Evolutionary conservation across 1,140 invertebrate species (phyloP).

Genomic region (Bombyx mori): ASM3026992v2 NC_085128.1:15223501-15224000

Average conservation of each 20-base stretch:
- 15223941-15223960: conserved; percentile 71
- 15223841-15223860: conserved; percentile 78
- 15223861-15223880: conserved; percentile 84
- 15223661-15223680: too few species aligned
- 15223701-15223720: conserved; percentile 76
- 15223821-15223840: conserved; percentile 48
- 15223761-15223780: conserved; percentile 26
- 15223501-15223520: conserved; percentile 24
- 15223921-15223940: conserved; percentile 82
- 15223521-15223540: conserved; percentile 24
- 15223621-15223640: too few species aligned
- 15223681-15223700: background rate
- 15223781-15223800: conserved; percentile 23
- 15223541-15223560: background rate
- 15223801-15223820: conserved; percentile 29
- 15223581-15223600: background rate
- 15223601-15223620: background rate
- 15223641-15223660: too few species aligned
- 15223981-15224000: conserved; percentile 77
- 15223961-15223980: conserved; percentile 75
- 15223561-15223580: too few species aligned
- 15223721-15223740: conserved; percentile 75
- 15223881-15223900: conserved; percentile 54
- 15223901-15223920: conserved; percentile 38
- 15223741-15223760: conserved; percentile 11